A percentile compares a stretch with the other conserved stretches of the same genome.
Conservation (phyloP, 2,888 invertebrate species). For the Troglohyphantes excavatus region DNA sequence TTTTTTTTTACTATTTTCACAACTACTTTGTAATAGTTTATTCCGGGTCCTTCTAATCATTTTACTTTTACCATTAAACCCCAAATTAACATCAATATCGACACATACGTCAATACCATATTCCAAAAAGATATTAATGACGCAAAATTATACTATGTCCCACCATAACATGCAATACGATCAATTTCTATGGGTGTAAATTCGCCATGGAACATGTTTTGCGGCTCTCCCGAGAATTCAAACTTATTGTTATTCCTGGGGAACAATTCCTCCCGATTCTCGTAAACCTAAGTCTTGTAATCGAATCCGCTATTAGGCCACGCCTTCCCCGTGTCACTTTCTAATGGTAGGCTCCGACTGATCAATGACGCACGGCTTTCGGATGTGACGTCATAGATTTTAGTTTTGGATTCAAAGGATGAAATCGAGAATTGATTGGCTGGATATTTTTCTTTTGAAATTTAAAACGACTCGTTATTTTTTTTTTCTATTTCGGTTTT, state of each 20-base stretch:
- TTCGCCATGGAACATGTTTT: conserved; percentile 34
- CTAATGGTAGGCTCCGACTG: conserved; percentile 45
- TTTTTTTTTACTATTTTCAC: too few relatives aligned
- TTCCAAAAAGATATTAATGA: conserved; percentile 26
- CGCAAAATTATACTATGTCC: conserved; percentile 26
- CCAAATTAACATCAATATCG: conserved; percentile 30
- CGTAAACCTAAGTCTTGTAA: conserved; percentile 43
- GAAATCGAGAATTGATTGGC: conserved; percentile 10
- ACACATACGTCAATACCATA: conserved; percentile 31
- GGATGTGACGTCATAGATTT: conserved; percentile 42
- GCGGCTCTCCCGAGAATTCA: neutral
- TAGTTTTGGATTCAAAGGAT: conserved; percentile 42
- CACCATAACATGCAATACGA: neutral
- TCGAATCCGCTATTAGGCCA: conserved; percentile 50
- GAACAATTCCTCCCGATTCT: conserved; percentile 42
- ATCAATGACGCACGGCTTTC: conserved; percentile 36
- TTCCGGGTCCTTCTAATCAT: neutral
- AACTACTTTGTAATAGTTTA: neutral
- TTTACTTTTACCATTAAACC: neutral
- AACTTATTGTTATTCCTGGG: conserved; percentile 45
- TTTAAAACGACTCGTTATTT: neutral
- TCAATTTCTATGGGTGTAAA: conserved; percentile 47
- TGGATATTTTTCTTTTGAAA: neutral
- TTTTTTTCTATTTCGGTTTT: too few relatives aligned
- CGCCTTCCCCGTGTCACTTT: conserved; percentile 56